Percentiles rank a stretch among this genome's conserved stretches.
Conservation (phyloP, 2,113 vertebrate genomes). For the Perccottus glenii region DNA sequence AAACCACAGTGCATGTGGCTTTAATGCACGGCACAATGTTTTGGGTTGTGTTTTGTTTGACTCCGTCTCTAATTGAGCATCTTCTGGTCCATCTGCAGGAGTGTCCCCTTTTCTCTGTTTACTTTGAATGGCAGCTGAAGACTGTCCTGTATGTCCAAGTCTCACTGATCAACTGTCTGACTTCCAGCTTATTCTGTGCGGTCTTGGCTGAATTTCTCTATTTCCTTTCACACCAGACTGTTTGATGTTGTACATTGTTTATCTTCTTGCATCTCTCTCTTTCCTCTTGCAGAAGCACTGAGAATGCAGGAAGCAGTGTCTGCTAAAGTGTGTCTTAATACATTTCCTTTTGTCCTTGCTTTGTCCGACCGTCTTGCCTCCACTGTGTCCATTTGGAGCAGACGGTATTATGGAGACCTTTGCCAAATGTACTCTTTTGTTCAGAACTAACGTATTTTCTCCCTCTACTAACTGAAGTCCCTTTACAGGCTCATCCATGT, state of each 20-base stretch:
- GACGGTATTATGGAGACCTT: slow-evolving; percentile 50
- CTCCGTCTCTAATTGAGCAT: slow-evolving; percentile 72
- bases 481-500: slow-evolving; percentile 54
- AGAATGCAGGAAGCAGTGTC: slow-evolving; percentile 57
- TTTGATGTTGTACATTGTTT: slow-evolving; percentile 47
- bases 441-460: slow-evolving; percentile 65
- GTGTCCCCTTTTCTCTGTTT: slow-evolving; percentile 40
- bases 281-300: slow-evolving; percentile 54
- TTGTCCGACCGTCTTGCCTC: slow-evolving; percentile 51
- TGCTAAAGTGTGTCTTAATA: slow-evolving; percentile 43
- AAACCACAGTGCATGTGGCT: slow-evolving; percentile 73
- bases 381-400: slow-evolving; percentile 55
- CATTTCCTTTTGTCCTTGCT: slow-evolving; percentile 21
- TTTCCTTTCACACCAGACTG: slow-evolving; percentile 28
- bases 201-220: slow-evolving; percentile 50
- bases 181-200: slow-evolving; percentile 57
- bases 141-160: slow-evolving; percentile 46
- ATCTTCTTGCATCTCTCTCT: slow-evolving; percentile 39
- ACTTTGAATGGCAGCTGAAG: slow-evolving; percentile 41
- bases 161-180: slow-evolving; percentile 49
- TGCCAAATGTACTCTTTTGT: slow-evolving; percentile 46
- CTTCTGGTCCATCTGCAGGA: slow-evolving; percentile 64
- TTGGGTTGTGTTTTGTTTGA: slow-evolving; percentile 59
- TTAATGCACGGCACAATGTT: slow-evolving; percentile 65
- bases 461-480: slow-evolving; percentile 55